A percentile compares a stretch with the other conserved stretches of the same genome.
Conservation (phyloP, 2,888 invertebrate genomes). For the Rapana venosa region DNA sequence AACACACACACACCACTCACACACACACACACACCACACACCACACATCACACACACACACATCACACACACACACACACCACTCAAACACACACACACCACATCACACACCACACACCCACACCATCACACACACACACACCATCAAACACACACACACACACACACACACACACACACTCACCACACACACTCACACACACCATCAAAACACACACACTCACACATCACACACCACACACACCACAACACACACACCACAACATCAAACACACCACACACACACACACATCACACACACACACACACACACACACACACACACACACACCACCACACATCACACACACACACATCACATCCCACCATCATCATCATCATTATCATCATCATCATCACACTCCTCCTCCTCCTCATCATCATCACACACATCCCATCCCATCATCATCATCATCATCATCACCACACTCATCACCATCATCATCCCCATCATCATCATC, state of each 20-base stretch:
- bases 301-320: background rate
- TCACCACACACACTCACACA: too few relatives aligned
- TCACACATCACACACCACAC: background rate
- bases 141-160: conserved; percentile 1
- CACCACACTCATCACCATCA: too few relatives aligned
- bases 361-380: background rate
- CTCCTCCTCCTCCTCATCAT: too few relatives aligned
- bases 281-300: background rate
- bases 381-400: too few relatives aligned
- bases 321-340: background rate
- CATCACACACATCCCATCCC: too few relatives aligned
- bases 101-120: background rate
- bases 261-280: too few relatives aligned
- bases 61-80: background rate
- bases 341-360: background rate
- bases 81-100: background rate
- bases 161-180: background rate
- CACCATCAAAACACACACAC: background rate
- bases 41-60: background rate
- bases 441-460: too few relatives aligned
- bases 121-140: too few relatives aligned
- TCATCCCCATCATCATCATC: too few relatives aligned
- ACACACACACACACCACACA: too few relatives aligned
- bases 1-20: background rate
- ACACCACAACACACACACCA: background rate